These are phyloP conservation scores for Phoeniculus purpureus DNA, from an alignment of 2,797 vertebrate species.

Conservation along the genomic window DNA sequence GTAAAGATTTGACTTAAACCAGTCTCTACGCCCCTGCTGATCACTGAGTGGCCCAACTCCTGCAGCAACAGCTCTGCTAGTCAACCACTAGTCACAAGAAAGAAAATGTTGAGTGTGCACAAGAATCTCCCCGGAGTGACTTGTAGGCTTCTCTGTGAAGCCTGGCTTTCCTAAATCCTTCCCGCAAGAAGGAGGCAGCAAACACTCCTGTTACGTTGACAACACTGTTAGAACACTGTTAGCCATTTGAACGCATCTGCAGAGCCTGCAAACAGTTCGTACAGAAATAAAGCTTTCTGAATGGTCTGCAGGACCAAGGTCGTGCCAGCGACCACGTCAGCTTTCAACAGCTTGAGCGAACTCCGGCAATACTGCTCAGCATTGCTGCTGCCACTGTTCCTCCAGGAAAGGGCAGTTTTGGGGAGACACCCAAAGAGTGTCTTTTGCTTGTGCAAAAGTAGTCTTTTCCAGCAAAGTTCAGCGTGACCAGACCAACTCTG, in stretches of 20 bases:
- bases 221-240: neutral
- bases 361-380: neutral
- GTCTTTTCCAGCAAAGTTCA: neutral
- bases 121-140: neutral
- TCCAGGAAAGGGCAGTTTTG: neutral
- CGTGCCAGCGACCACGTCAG: neutral
- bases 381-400: neutral
- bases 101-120: accelerated
- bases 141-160: neutral
- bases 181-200: neutral
- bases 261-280: neutral
- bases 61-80: accelerated
- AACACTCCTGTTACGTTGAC: neutral
- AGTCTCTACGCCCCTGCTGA: neutral
- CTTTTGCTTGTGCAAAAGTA: neutral
- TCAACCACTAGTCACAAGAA: neutral
- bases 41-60: neutral
- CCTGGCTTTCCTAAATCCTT: neutral
- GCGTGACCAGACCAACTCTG: accelerated
- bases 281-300: neutral
- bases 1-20: neutral
- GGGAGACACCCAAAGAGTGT: neutral
- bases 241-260: neutral
- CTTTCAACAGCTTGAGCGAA: neutral
- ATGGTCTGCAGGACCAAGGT: neutral